These are phyloP conservation scores for Anguilla marmorata DNA, from an alignment of 2,797 vertebrate genomes.

Conservation along the genomic window DNA sequence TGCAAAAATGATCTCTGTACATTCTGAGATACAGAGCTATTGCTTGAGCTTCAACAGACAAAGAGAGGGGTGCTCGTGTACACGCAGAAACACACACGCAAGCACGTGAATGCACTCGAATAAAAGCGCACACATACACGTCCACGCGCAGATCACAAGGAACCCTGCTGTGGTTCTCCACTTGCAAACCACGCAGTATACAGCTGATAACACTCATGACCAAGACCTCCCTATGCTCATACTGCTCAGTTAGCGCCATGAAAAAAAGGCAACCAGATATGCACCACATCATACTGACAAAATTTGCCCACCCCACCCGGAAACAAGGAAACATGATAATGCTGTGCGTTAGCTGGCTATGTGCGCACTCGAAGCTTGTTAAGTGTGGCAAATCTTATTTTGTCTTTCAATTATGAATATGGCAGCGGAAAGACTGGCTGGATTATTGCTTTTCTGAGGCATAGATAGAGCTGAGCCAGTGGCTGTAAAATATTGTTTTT, in stretches of 20 bases:
- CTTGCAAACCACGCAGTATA: background rate
- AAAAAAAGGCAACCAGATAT: background rate
- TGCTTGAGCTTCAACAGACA: background rate
- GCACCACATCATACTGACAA: background rate
- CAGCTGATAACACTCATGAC: background rate
- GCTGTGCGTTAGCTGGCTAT: background rate
- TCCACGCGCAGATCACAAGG: background rate
- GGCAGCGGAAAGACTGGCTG: background rate
- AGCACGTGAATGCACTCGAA: background rate
- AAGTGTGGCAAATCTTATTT: background rate
- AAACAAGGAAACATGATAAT: background rate
- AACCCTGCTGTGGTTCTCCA: background rate
- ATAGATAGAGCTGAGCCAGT: background rate
- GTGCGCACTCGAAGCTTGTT: background rate
- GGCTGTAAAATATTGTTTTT: conserved; percentile 15
- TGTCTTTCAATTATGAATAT: conserved; percentile 23
- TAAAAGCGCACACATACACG: background rate
- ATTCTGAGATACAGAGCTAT: background rate
- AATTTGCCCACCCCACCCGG: background rate
- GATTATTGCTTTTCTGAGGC: conserved; percentile 14
- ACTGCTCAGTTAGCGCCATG: background rate
- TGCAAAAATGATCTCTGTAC: background rate
- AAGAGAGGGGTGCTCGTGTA: background rate
- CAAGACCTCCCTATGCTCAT: background rate
- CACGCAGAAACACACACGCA: background rate